A percentile compares a stretch with the other conserved stretches of the same genome.
Evolutionary conservation across 2,113 vertebrate species (phyloP).

Genomic region (Melospiza melodia): DNA sequence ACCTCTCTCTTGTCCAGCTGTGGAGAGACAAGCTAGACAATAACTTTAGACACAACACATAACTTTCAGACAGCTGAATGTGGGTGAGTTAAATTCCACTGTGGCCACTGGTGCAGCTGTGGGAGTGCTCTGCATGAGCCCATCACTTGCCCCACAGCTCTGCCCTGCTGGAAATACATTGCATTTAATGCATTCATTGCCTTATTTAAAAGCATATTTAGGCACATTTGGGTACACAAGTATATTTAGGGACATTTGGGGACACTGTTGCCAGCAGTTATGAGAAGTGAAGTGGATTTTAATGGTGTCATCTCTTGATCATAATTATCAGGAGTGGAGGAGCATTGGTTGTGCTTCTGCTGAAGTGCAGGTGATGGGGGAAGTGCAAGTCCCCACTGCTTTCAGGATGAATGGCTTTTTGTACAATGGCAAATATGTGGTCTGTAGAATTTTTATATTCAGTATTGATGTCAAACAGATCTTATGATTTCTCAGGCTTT

Average conservation of each 20-base stretch:
- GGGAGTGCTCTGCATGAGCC: background rate
- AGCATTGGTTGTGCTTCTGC: background rate
- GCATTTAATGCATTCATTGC: background rate
- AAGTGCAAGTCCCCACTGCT: background rate
- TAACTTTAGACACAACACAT: background rate
- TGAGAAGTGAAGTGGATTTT: background rate
- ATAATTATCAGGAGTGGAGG: background rate
- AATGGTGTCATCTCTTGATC: background rate
- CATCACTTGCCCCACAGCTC: background rate
- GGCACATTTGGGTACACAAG: background rate
- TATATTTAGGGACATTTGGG: background rate
- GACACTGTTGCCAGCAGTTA: background rate
- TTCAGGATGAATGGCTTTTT: background rate
- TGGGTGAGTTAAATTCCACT: background rate
- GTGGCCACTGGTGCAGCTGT: background rate
- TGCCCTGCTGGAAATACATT: background rate
- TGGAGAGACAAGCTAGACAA: background rate
- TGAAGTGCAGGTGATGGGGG: background rate
- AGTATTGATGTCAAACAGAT: background rate
- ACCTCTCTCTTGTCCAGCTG: background rate
- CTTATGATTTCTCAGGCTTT: slow-evolving; percentile 31
- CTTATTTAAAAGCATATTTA: background rate
- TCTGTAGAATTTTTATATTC: slow-evolving; percentile 3
- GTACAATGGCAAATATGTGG: background rate
- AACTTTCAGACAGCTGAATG: background rate